Evolutionary conservation across 2,888 invertebrate species (phyloP), one percentile per base, ranked within the genome.

Genomic region (Dryobota labecula): DNA sequence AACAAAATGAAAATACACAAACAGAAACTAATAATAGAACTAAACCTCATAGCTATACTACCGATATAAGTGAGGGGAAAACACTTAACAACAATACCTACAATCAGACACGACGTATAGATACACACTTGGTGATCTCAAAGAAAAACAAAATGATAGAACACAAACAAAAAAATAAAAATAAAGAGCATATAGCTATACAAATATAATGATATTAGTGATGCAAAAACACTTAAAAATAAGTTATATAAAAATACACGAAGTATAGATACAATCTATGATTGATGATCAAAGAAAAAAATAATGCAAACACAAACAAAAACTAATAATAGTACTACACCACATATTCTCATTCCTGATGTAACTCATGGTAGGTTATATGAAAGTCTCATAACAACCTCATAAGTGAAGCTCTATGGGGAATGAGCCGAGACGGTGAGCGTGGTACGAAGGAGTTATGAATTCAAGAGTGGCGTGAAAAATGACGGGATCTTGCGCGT

Each of bases 401-500:
- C 88, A 88, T 91, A 90, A 92, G 90, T 86, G 90, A 86, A 82
- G 86, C 86, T 89, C 90, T 87, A 83, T 83, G 73, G 90, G 91
- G 90, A 89, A 89, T 85, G 86, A 84, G 85, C 77, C 80, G 80
- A 73, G 84, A 75, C 81, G 80, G 80, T 71, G 66, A 85, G 84
- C 84, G 84, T 89, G 86, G 88, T 90, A 89, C 88, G 80, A 81
- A 89, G 90, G 90, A 90, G 91, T 93, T 94, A 93, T 94, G 92
- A 94, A 94, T 93, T 91, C 89, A 85, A 83, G 86, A 91, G 92
- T 85, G 87, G 84, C 84, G 89, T 93, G 92, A 94, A 92, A 93
- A 92, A 94, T 92, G 86, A 87, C 83, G 38, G 24, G 63, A 49
- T 61, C 54, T 53, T 73, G 51, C 43, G 56, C 57, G 38, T 67